These are phyloP conservation scores for Tympanuchus pallidicinctus DNA, from an alignment of 2,113 vertebrate species.

Conservation along the genomic window DNA sequence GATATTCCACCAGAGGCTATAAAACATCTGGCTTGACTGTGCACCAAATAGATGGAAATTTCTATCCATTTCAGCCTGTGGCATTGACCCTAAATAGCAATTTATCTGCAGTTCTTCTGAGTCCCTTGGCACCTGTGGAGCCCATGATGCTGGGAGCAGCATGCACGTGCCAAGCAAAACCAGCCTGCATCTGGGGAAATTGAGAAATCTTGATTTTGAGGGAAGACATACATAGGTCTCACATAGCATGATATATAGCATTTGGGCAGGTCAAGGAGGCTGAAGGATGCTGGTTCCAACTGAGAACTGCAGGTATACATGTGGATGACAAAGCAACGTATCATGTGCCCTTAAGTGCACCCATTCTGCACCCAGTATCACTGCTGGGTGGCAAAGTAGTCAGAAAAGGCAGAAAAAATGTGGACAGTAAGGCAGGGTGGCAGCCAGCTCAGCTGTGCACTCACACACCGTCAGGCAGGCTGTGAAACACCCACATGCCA, in stretches of 20 bases:
- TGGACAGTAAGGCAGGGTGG: background rate
- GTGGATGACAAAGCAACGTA: background rate
- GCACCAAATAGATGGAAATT: constrained; percentile 46
- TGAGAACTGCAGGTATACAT: background rate
- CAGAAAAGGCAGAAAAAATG: background rate
- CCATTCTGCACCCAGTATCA: fast-evolving
- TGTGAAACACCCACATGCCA: background rate
- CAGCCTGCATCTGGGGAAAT: fast-evolving
- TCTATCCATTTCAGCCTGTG: constrained; percentile 24
- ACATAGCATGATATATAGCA: background rate
- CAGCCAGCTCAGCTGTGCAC: background rate
- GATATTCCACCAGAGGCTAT: constrained; percentile 62
- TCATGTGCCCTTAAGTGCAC: background rate
- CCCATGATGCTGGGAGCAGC: background rate
- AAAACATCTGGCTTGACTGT: constrained; percentile 59
- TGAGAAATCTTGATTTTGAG: background rate
- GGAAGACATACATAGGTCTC: background rate
- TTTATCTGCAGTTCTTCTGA: constrained; percentile 37
- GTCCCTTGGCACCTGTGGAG: background rate
- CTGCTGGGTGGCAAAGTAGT: background rate
- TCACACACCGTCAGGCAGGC: background rate
- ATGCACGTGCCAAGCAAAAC: background rate
- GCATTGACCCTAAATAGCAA: constrained; percentile 11
- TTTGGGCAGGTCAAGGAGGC: background rate
- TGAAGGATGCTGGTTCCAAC: background rate